A percentile compares a stretch with the other conserved stretches of the same genome.
Evolutionary conservation across 2,888 invertebrate genomes (phyloP).

Genomic region (Chironomus riparius): DNA sequence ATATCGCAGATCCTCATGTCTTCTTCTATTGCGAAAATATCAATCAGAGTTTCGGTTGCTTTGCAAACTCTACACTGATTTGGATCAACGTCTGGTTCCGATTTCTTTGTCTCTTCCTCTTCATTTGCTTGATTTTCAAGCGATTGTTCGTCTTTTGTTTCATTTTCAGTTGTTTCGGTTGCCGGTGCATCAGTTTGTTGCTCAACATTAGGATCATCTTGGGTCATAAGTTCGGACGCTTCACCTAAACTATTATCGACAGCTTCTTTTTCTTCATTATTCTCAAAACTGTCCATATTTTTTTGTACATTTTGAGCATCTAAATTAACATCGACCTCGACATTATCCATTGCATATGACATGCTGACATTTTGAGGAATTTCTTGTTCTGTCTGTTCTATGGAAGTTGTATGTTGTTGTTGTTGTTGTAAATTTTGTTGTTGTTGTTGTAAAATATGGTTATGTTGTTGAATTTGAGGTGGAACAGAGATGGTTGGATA

Average conservation of each 20-base stretch:
- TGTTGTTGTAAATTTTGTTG: not conserved
- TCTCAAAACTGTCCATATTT: not conserved
- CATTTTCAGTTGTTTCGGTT: not conserved
- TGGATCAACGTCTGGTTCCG: constrained; percentile 34
- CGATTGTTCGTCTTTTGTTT: not conserved
- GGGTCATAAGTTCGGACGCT: too few relatives aligned
- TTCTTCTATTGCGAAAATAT: constrained; percentile 36
- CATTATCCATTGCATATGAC: not conserved
- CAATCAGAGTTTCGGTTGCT: constrained; percentile 35
- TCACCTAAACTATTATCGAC: not conserved
- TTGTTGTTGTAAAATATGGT: constrained; percentile 8
- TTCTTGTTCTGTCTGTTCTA: not conserved
- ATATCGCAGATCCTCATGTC: constrained; percentile 38
- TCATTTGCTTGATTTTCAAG: not conserved
- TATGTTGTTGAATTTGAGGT: constrained; percentile 1
- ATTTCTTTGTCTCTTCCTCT: constrained; percentile 17
- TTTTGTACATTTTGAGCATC: constrained; percentile 7
- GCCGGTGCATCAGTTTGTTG: not conserved
- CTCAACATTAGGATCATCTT: not conserved
- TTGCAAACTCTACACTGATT: constrained; percentile 41
- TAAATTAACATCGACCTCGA: not conserved
- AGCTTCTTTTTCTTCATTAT: not conserved
- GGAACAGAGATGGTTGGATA: constrained; percentile 7
- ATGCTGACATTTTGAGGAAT: constrained; percentile 5
- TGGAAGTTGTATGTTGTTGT: not conserved